Conservation (phyloP, 2,113 vertebrate species). For the Larimichthys polyactis region DNA sequence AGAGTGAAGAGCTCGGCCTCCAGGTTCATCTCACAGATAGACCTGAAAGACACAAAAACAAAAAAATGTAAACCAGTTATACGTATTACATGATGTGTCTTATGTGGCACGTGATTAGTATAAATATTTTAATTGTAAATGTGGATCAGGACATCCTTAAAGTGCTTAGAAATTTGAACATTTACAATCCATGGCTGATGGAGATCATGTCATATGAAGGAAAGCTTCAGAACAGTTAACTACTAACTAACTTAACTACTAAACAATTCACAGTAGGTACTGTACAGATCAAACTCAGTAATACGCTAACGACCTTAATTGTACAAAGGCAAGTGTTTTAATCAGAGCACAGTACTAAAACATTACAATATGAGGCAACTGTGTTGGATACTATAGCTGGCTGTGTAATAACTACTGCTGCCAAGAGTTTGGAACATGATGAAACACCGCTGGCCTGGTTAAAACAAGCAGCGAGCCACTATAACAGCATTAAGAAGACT, state of each 20-base stretch:
- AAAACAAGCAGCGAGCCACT: constrained; percentile 19
- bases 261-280: not conserved
- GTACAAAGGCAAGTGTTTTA: not conserved
- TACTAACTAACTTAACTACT: not conserved
- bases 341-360: not conserved
- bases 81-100: not conserved
- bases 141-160: not conserved
- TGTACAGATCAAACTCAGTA: not conserved
- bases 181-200: not conserved
- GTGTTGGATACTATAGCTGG: not conserved
- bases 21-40: constrained; percentile 96
- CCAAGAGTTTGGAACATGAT: not conserved
- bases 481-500: not conserved
- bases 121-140: not conserved
- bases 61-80: not conserved
- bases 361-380: not conserved
- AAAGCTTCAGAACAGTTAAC: not conserved
- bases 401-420: constrained; percentile 9
- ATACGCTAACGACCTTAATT: not conserved
- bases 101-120: not conserved
- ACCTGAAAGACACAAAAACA: constrained; percentile 80
- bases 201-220: not conserved
- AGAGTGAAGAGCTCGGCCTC: constrained; percentile 95
- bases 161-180: not conserved
- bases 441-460: constrained; percentile 24